Evolutionary conservation across 2,113 vertebrate species (phyloP), one percentile per base, ranked within the genome.

Genomic region (Actenoides lindsayi): DNA sequence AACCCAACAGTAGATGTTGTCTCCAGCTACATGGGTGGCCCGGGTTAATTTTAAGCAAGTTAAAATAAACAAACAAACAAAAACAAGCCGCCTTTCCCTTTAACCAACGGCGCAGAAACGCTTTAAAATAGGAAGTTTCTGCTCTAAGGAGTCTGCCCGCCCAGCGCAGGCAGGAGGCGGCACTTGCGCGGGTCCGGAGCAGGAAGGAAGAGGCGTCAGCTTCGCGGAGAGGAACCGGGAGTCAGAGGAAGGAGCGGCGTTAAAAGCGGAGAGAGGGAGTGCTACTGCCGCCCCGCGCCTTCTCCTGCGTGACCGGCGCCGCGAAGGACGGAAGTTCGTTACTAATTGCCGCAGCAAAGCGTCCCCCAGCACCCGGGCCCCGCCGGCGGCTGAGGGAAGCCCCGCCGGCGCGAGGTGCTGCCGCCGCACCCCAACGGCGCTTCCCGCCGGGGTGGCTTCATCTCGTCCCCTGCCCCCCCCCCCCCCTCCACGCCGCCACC

Each of bases 111-210:
- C 7, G 3, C 7, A 4, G 42, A 67, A 54, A 42, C 6, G 1
- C 28, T 41, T 56, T 15, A 27, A 16, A 84, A 20, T 1, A 30
- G 51, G 13, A 37, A 39, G 39, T 31, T 87, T 16, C 68, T 13
- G 15, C 31, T 31, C 28, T 30, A 6, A 8, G 25, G 39, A 15
- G 23, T 10, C 5, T 0, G 17, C 2, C 5, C 0, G 10, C 39
- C 6, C 25, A 2, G 8, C 0, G 41, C 21, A 18, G 42, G 16
- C 39, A 4, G 31, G 59, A 28, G 3, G 33, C 15, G 10, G 37
- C n/a, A 14, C 35, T 21, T 1, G 46, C 57, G 1, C 9, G 1
- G 0, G 25, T 3, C 39, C 15, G 37, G 8, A 1, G 6, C 19
- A 31, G 31, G 56, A n/a, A 57, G 31, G 56, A 33, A 33, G 4